Percentiles rank a stretch among this genome's conserved stretches.
Evolutionary conservation across 2,113 vertebrate species (phyloP).

Genomic region (Vicugna pacos): DNA sequence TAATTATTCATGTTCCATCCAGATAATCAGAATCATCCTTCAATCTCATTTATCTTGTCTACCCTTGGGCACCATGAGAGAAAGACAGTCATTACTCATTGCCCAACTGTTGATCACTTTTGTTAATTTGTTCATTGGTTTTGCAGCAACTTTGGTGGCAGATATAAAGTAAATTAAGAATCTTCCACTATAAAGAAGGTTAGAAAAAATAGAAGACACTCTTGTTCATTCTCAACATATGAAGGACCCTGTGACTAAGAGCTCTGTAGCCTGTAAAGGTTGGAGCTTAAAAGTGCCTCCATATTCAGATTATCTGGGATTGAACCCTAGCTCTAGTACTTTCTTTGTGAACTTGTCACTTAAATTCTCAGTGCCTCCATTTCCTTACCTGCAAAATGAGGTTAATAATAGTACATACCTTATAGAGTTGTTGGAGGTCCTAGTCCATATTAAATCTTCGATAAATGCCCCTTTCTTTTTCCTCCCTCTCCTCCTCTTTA

Average conservation of each 20-base stretch:
- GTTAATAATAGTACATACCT: background rate
- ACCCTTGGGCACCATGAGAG: background rate
- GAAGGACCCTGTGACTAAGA: background rate
- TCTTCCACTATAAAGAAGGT: background rate
- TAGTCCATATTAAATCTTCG: background rate
- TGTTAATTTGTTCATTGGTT: background rate
- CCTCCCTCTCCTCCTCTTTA: background rate
- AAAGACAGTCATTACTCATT: background rate
- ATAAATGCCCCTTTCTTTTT: background rate
- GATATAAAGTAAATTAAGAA: background rate
- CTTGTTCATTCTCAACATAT: background rate
- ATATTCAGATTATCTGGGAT: background rate
- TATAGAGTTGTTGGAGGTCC: background rate
- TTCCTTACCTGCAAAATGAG: background rate
- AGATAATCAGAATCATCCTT: background rate
- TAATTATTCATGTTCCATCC: background rate
- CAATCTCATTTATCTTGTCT: background rate
- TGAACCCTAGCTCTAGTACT: background rate
- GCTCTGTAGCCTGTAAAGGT: background rate
- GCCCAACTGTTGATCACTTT: background rate
- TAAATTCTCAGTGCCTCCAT: background rate
- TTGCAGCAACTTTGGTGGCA: background rate
- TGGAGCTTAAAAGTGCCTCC: background rate
- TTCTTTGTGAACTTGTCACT: background rate
- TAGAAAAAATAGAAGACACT: background rate